These are phyloP conservation scores for Penelope pileata DNA, from an alignment of 2,113 vertebrate genomes.

Conservation along the genomic window DNA sequence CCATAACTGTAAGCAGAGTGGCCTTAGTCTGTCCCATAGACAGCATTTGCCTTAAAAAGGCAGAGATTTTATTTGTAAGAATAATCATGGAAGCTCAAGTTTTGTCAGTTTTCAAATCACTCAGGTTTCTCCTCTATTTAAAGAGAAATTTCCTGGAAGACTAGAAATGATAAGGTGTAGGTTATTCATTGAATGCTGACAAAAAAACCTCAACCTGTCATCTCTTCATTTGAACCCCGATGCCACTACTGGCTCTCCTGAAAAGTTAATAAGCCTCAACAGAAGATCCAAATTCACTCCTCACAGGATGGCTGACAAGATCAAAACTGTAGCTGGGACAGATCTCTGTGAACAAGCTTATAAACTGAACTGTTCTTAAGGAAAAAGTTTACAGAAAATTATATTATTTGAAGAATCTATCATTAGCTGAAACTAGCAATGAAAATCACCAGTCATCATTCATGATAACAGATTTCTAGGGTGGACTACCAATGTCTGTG, in stretches of 20 bases:
- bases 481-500: not conserved
- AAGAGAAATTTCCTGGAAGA: not conserved
- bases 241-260: not conserved
- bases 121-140: not conserved
- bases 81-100: not conserved
- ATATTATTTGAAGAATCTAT: not conserved
- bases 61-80: not conserved
- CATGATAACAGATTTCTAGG: not conserved
- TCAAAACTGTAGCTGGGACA: not conserved
- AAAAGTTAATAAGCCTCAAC: not conserved
- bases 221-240: not conserved
- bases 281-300: not conserved
- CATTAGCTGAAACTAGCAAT: not conserved
- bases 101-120: not conserved
- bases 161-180: not conserved
- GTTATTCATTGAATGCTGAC: not conserved
- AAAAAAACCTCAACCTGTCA: not conserved
- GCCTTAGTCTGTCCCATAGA: not conserved
- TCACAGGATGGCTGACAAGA: not conserved
- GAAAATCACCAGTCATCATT: not conserved
- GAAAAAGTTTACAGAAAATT: not conserved
- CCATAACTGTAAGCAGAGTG: not conserved
- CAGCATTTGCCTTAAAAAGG: not conserved
- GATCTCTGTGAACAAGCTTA: not conserved
- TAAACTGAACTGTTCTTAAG: not conserved